Base-by-base conservation (phyloP, 92 coral and sea anemone species). In the Anthopleura xanthogrammica region DNA sequence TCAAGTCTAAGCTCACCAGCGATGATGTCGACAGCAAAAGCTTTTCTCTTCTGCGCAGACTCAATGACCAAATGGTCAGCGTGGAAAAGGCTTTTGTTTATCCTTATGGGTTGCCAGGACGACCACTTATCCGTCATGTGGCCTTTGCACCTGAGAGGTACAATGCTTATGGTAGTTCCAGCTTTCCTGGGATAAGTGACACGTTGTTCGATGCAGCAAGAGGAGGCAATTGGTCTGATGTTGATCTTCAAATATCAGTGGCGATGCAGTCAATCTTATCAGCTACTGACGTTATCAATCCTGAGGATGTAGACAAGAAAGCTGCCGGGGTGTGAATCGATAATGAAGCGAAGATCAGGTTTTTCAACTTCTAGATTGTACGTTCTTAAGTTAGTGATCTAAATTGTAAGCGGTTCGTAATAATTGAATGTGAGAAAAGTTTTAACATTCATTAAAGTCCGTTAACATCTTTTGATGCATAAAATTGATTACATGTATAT, bases 131-230 rank as follows among this genome's bases (percentile, higher is more conserved):
- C 19, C 89, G 95, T 60, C 91, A 91, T 83, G 91, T 91, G 81
- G 86, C 90, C 40, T 91, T 91, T 60, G 95, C 95, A 7, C 95
- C 95, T 72, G 82, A 88, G 50, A 66, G 83, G 48, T 83, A 75
- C 71, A 91, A 91, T 71, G 79, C 77, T 24, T 91, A 91, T 62
- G 95, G 95, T 40, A 89, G 92, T 75, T 80, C 95, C 56, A 89
- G 90, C 66, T 91, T 91, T 81, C 95, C 95, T 7, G 95, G 95
- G 42, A 83, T 91, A 58, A 79, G 92, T 77, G 95, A 91, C 66
- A 81, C 84, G n/a, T 82, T 91, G 14, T 88, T 84, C 56, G 88
- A 88, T 79, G 89, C 87, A 16, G 83, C 80, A 82, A 79, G 85
- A 65, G 83, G 83, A 73, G 87, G 87, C 22, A 78, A 86, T 29